Conservation (phyloP, 2,113 vertebrate genomes). For the Nanorana parkeri region DNA sequence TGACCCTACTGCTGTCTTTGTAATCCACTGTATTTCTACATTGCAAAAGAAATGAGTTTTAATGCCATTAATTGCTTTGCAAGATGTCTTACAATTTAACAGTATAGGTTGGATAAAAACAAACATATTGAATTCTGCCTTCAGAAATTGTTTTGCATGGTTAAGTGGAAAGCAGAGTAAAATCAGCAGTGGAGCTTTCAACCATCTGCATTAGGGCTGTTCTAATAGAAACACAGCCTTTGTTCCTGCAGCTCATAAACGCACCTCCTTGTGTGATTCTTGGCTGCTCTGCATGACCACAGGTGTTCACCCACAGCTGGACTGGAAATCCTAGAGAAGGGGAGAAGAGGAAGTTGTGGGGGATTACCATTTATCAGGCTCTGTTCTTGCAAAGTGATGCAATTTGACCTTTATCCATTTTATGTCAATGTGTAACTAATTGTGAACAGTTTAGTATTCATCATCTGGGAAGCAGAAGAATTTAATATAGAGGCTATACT, state of each 20-base stretch:
- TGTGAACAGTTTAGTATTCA: constrained; percentile 32
- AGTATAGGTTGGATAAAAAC: background rate
- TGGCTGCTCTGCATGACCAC: constrained; percentile 33
- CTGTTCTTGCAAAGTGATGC: constrained; percentile 20
- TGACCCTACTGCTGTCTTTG: constrained; percentile 1
- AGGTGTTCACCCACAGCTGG: constrained; percentile 48
- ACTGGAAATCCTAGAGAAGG: constrained; percentile 23
- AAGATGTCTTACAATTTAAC: constrained; percentile 2
- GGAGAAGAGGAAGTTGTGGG: constrained; percentile 31
- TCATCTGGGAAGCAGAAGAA: constrained; percentile 30
- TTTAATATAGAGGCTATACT: constrained; percentile 13
- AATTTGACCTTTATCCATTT: constrained; percentile 46
- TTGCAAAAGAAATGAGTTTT: constrained; percentile 27
- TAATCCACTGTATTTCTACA: background rate
- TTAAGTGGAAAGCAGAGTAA: constrained; percentile 1
- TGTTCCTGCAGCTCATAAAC: constrained; percentile 31
- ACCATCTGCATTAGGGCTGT: constrained; percentile 28
- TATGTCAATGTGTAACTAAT: constrained; percentile 33
- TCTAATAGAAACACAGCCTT: constrained; percentile 26
- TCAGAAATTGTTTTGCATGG: background rate
- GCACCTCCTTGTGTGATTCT: constrained; percentile 26
- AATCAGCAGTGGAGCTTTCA: constrained; percentile 6
- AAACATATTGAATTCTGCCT: background rate
- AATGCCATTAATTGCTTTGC: background rate
- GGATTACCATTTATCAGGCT: constrained; percentile 38